A percentile compares a stretch with the other conserved stretches of the same genome.
Conservation (phyloP, 2,113 vertebrate genomes). For the Gopherus flavomarginatus region DNA sequence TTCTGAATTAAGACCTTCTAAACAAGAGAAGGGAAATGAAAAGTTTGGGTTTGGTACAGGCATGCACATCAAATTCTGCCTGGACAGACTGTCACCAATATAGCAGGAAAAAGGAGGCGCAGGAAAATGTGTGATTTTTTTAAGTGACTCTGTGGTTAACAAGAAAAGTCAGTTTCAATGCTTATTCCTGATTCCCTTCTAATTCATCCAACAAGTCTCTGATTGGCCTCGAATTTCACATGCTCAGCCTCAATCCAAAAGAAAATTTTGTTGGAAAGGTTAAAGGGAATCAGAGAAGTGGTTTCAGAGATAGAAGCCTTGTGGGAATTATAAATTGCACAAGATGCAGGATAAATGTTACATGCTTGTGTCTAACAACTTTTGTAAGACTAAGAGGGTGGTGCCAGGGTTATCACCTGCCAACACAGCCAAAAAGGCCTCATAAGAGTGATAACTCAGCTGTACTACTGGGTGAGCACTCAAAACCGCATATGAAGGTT, state of each 20-base stretch:
- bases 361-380: not conserved
- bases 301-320: not conserved
- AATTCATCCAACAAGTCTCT: not conserved
- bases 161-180: not conserved
- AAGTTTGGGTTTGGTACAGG: not conserved
- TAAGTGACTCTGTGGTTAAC: not conserved
- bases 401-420: not conserved
- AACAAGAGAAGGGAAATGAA: not conserved
- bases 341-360: not conserved
- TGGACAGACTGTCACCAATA: not conserved
- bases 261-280: not conserved
- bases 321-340: not conserved
- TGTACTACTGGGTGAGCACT: not conserved
- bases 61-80: not conserved
- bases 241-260: not conserved
- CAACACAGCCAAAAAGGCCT: not conserved
- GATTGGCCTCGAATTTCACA: not conserved
- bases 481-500: not conserved
- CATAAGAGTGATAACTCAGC: accelerated
- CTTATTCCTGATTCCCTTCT: not conserved
- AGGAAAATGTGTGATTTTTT: not conserved
- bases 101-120: not conserved
- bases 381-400: not conserved
- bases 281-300: not conserved
- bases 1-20: constrained; percentile 16